phyloP scores from a whole-genome alignment of 1,140 invertebrate species.

The Drosophila oshimai region DNA sequence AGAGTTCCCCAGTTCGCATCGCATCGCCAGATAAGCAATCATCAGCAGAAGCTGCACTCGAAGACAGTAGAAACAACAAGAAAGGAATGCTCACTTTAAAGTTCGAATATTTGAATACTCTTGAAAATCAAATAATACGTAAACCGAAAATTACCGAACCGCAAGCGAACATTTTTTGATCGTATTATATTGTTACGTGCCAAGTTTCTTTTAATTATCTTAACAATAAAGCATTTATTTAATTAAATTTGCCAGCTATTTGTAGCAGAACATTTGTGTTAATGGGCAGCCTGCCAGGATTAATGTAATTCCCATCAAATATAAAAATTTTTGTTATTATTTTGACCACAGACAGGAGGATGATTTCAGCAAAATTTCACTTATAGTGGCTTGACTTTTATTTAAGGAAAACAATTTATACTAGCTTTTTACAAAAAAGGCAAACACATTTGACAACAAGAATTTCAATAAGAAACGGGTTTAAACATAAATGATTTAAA shows the following conservation, averaged over 20 bases:
- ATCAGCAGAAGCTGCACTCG: slow-evolving; percentile 18
- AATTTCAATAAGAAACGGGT: too few species aligned
- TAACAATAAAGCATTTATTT: not conserved
- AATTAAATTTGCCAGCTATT: slow-evolving; percentile 10
- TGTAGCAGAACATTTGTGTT: too few species aligned
- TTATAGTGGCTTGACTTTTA: too few species aligned
- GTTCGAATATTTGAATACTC: not conserved
- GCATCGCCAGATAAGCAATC: slow-evolving; percentile 41
- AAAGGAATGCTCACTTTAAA: not conserved
- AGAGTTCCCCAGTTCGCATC: slow-evolving; percentile 11
- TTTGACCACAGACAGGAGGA: not conserved
- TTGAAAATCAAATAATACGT: not conserved
- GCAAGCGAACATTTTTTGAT: not conserved
- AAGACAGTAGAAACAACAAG: not conserved
- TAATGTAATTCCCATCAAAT: not conserved
- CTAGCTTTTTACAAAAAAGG: too few species aligned
- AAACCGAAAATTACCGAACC: too few species aligned
- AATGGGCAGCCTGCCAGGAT: slow-evolving; percentile 6
- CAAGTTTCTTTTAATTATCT: slow-evolving; percentile 2
- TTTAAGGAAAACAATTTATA: too few species aligned
- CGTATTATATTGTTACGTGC: not conserved
- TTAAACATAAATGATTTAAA: too few species aligned
- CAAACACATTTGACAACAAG: too few species aligned
- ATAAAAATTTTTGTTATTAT: not conserved
- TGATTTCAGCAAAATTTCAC: too few species aligned